phyloP scores from a whole-genome alignment of 2,888 invertebrate species.

The Abscondita cerata region DNA sequence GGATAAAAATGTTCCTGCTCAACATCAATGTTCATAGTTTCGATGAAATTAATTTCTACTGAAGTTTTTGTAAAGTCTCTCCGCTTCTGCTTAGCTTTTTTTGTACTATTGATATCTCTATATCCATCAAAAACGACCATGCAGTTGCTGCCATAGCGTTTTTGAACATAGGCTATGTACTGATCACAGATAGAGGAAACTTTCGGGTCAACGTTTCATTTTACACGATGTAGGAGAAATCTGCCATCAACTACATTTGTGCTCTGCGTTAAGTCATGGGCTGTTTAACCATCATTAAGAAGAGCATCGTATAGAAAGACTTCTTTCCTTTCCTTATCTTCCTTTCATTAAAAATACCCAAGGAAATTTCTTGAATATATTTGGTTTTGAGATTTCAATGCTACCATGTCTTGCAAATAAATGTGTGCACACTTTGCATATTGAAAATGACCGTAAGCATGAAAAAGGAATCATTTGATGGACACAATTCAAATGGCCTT shows the following conservation, averaged over 20 bases:
- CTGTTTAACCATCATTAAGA: not conserved
- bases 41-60: no score
- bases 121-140: no score
- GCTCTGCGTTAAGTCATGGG: not conserved
- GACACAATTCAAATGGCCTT: not conserved
- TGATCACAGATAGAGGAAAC: not conserved
- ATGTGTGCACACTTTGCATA: constrained; percentile 47
- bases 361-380: not conserved
- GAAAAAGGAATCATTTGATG: constrained; percentile 50
- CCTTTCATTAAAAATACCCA: not conserved
- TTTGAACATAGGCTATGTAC: not conserved
- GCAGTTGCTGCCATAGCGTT: not conserved
- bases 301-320: constrained; percentile 5
- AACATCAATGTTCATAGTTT: no score
- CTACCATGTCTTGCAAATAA: constrained; percentile 51
- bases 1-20: no score
- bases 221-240: constrained; percentile 1
- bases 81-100: no score
- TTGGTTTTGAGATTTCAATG: not conserved
- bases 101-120: no score
- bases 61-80: no score
- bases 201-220: not conserved
- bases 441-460: constrained; percentile 50
- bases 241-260: constrained; percentile 3
- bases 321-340: constrained; percentile 2